Evolutionary conservation across 2,888 invertebrate species (phyloP).

Genomic region (Dasypolia templi): DNA sequence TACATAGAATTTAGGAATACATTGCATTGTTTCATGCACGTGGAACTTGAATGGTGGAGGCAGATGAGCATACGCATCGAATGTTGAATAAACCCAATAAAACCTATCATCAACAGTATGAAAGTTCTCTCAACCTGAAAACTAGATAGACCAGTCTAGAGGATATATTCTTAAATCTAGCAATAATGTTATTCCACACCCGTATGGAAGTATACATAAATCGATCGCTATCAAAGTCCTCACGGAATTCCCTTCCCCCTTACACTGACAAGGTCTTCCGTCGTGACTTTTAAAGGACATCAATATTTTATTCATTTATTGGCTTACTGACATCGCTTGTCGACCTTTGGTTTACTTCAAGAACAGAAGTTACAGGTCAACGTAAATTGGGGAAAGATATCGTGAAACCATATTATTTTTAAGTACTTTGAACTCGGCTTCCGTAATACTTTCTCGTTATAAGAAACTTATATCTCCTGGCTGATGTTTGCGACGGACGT

Average conservation of each 20-base stretch:
- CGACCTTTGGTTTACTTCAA: constrained; percentile 46
- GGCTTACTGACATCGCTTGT: constrained; percentile 39
- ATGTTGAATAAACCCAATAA: not conserved
- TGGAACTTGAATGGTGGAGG: not conserved
- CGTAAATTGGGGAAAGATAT: constrained; percentile 33
- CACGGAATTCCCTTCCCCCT: constrained; percentile 47
- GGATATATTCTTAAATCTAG: constrained; percentile 6
- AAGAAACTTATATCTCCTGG: not conserved
- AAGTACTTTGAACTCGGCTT: constrained; percentile 19
- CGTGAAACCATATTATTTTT: not conserved
- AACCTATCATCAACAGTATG: not conserved
- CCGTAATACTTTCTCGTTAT: not conserved
- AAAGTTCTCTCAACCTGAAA: not conserved
- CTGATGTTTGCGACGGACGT: not conserved
- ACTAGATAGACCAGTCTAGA: not conserved
- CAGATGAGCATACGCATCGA: constrained; percentile 1
- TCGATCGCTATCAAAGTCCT: constrained; percentile 38
- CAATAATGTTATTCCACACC: constrained; percentile 17
- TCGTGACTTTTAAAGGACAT: constrained; percentile 52
- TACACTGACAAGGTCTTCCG: constrained; percentile 57
- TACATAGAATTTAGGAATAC: not conserved
- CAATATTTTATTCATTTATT: constrained; percentile 61
- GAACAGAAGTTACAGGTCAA: constrained; percentile 36
- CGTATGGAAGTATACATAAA: constrained; percentile 49
- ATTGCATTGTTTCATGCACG: not conserved